These are phyloP conservation scores for Sebastes taczanowskii DNA, from an alignment of 2,797 vertebrate species.

Conservation along the genomic window DNA sequence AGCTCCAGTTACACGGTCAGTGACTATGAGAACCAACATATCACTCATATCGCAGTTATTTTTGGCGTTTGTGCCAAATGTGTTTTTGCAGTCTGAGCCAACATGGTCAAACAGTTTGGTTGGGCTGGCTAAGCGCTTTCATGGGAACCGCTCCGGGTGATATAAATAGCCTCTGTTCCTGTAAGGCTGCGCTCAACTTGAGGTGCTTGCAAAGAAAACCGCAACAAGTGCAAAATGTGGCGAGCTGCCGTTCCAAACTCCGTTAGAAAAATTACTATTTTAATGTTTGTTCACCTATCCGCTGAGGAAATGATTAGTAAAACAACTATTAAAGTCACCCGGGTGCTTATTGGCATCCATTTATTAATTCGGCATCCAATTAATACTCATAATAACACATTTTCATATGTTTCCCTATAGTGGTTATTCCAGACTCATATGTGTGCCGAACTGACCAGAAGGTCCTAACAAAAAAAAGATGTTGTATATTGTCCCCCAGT, in stretches of 20 bases:
- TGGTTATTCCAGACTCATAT: not conserved
- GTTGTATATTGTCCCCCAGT: no score
- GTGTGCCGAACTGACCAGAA: not conserved
- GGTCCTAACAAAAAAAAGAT: not conserved
- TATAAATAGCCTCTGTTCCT: slow-evolving; percentile 73
- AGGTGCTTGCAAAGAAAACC: slow-evolving; percentile 45
- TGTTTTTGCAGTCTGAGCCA: slow-evolving; percentile 57
- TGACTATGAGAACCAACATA: slow-evolving; percentile 21
- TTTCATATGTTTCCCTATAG: not conserved
- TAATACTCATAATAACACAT: not conserved
- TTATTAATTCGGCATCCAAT: not conserved
- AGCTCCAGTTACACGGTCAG: slow-evolving; percentile 13
- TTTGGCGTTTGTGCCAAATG: slow-evolving; percentile 73
- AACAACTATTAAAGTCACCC: fast-evolving
- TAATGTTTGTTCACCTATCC: not conserved
- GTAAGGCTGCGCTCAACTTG: slow-evolving; percentile 43
- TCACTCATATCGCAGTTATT: slow-evolving; percentile 61
- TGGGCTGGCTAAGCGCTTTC: slow-evolving; percentile 56
- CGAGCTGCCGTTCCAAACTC: not conserved
- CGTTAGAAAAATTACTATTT: not conserved
- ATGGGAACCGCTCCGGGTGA: slow-evolving; percentile 69
- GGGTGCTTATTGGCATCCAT: not conserved
- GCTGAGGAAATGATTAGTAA: no score
- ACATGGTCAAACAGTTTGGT: slow-evolving; percentile 65
- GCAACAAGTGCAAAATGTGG: slow-evolving; percentile 75